phyloP scores from a whole-genome alignment of 2,888 invertebrate genomes.

The Dicyrtoma fusca region DNA sequence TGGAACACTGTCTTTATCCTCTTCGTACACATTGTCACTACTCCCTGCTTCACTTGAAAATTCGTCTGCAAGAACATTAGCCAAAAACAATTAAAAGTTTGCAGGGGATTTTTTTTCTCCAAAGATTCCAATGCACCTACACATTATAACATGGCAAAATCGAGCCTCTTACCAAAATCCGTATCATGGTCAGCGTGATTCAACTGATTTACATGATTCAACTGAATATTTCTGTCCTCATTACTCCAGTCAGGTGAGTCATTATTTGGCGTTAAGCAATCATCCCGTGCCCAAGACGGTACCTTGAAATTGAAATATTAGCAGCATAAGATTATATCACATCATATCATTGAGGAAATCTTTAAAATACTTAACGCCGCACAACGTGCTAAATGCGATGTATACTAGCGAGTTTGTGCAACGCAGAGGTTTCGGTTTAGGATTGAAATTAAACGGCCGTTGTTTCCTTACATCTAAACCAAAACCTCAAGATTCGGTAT shows the following conservation, averaged over 20 bases:
- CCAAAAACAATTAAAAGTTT: too few species aligned
- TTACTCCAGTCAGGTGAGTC: slow-evolving; percentile 69
- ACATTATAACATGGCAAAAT: not conserved
- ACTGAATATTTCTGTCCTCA: slow-evolving; percentile 68
- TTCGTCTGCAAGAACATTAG: slow-evolving; percentile 72
- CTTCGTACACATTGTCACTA: slow-evolving; percentile 56
- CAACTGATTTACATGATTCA: slow-evolving; percentile 77
- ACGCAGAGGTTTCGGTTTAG: too few species aligned
- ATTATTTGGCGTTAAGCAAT: slow-evolving; percentile 61
- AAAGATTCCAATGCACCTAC: not conserved
- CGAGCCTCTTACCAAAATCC: slow-evolving; percentile 57
- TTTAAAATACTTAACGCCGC: not conserved
- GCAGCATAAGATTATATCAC: too few species aligned
- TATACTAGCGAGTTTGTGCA: too few species aligned
- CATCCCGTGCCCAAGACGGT: slow-evolving; percentile 75
- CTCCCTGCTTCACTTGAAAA: slow-evolving; percentile 74
- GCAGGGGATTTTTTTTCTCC: not conserved
- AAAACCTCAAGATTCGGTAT: too few species aligned
- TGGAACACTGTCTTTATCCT: slow-evolving; percentile 58
- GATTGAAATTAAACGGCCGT: too few species aligned
- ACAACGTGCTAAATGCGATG: too few species aligned
- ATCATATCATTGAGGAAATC: not conserved
- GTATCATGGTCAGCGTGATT: slow-evolving; percentile 72
- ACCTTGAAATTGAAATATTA: slow-evolving; percentile 62
- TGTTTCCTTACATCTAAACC: too few species aligned